A percentile compares a stretch with the other conserved stretches of the same genome.
These are phyloP conservation scores for crab-eating macaque (Macaca fascicularis) DNA, from an alignment of 2,113 vertebrate genomes.

Conservation along the genomic window DNA sequence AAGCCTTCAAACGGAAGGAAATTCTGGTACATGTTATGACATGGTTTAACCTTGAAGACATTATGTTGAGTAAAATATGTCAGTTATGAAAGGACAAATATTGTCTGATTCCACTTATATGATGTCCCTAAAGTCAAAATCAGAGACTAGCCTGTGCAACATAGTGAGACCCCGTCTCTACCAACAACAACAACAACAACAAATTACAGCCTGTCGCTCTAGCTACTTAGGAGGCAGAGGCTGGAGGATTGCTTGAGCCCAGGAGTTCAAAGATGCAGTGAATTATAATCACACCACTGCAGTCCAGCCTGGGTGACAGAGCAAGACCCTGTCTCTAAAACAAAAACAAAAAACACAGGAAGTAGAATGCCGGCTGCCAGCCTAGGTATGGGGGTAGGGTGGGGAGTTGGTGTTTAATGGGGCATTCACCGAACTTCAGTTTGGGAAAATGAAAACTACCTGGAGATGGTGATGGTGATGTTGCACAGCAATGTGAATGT, in stretches of 20 bases:
- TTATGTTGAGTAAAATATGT: neutral
- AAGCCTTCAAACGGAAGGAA: neutral
- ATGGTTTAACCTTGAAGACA: too few relatives aligned
- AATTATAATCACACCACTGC: too few relatives aligned
- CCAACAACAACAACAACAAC: too few relatives aligned
- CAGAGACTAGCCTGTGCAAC: neutral
- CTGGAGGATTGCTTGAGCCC: too few relatives aligned
- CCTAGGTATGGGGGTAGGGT: neutral
- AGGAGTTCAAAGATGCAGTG: too few relatives aligned
- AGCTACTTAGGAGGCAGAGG: too few relatives aligned
- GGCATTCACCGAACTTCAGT: neutral
- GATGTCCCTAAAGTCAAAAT: neutral
- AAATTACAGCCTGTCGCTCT: too few relatives aligned
- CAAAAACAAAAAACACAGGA: too few relatives aligned
- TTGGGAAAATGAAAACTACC: too few relatives aligned
- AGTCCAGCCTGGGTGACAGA: too few relatives aligned
- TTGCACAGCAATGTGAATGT: neutral
- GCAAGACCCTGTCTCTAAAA: too few relatives aligned
- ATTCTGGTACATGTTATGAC: neutral
- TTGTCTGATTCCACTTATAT: accelerated
- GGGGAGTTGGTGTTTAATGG: neutral
- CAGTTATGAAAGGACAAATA: accelerated
- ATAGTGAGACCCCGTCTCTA: too few relatives aligned
- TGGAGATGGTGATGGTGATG: neutral
- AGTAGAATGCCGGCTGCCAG: neutral